These are phyloP conservation scores for Drosophila prostipennis DNA, from an alignment of 2,888 invertebrate species.

Conservation along the genomic window DNA sequence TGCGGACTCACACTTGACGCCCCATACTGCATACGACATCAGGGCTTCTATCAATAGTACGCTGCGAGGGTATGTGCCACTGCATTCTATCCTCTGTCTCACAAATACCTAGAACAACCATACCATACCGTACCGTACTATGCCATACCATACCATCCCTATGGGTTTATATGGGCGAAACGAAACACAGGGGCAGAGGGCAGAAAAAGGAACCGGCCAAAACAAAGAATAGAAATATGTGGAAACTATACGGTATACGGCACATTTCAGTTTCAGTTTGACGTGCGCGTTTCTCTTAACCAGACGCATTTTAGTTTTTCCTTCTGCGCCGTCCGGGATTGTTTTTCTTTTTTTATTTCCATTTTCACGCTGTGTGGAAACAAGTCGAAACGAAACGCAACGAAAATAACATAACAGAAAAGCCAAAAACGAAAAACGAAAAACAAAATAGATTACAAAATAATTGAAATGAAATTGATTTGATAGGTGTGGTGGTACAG, in stretches of 20 bases:
- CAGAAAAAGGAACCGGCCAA: conserved; percentile 36
- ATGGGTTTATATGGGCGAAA: conserved; percentile 22
- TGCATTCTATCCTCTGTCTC: conserved; percentile 44
- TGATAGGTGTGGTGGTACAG: neutral
- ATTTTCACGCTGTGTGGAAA: conserved; percentile 6
- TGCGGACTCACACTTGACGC: neutral
- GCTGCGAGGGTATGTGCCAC: conserved; percentile 35
- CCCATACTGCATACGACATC: neutral
- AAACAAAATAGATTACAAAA: conserved; percentile 1
- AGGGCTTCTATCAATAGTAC: conserved; percentile 50
- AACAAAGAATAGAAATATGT: conserved; percentile 60
- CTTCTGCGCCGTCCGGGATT: conserved; percentile 6
- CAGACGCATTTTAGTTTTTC: conserved; percentile 54
- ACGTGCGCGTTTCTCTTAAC: conserved; percentile 62
- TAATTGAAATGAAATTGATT: conserved; percentile 3
- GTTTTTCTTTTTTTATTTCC: neutral
- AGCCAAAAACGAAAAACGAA: neutral
- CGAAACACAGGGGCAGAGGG: conserved; percentile 5
- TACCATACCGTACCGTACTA: no score
- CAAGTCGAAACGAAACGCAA: neutral
- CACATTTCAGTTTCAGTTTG: conserved; percentile 74
- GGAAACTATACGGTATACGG: conserved; percentile 68
- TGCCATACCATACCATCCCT: conserved; percentile 50
- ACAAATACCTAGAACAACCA: conserved; percentile 28
- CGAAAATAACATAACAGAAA: no score